Percentiles rank a stretch among this genome's conserved stretches.
These are phyloP conservation scores for Psephotus haematonotus DNA, from an alignment of 2,113 vertebrate species.

Conservation along the genomic window DNA sequence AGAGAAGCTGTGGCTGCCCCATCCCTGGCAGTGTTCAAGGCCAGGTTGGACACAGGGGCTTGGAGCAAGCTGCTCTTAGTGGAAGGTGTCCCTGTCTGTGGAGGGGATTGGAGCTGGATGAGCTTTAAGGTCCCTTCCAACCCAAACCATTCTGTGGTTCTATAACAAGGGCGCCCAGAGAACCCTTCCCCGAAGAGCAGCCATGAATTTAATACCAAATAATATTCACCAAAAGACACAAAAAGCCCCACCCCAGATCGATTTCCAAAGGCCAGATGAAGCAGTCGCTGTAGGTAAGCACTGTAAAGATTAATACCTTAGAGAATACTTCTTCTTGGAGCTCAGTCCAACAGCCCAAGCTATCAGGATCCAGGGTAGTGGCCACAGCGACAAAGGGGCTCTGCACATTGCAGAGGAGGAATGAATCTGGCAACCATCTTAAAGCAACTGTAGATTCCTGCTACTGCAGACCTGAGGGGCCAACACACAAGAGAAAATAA, in stretches of 20 bases:
- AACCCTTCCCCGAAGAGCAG: neutral
- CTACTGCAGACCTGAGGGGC: neutral
- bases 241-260: neutral
- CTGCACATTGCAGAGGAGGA: neutral
- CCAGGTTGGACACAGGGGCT: neutral
- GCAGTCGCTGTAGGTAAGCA: neutral
- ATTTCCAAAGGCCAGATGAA: neutral
- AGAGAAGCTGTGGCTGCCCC: neutral
- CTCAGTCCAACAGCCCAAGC: neutral
- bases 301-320: neutral
- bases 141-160: neutral
- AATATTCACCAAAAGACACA: neutral
- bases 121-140: neutral
- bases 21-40: neutral
- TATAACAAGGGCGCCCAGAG: neutral
- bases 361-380: neutral
- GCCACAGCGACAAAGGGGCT: neutral
- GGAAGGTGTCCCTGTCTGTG: neutral
- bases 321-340: slow-evolving; percentile 20
- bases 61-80: neutral
- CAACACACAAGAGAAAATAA: neutral
- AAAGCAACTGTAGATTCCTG: neutral
- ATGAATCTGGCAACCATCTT: neutral
- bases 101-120: neutral
- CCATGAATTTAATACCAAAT: neutral